Base-by-base conservation (phyloP, 2,888 invertebrate genomes). In the Aricia artaxerxes region DNA sequence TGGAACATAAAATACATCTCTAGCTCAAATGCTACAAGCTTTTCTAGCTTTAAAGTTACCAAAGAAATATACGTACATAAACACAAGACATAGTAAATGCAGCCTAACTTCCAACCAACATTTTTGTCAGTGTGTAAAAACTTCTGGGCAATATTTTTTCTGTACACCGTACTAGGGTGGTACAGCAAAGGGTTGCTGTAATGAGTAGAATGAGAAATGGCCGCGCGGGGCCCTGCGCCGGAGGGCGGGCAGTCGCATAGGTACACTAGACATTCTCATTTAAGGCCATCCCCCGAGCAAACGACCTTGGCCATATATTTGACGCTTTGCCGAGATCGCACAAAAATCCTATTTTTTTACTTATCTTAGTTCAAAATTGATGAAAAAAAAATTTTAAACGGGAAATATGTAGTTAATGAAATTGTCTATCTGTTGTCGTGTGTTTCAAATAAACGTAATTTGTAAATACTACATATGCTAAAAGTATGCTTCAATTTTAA, bases 131-230 rank as follows among this genome's bases (percentile, higher is more conserved):
- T 60, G 6, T n/a, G 6, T 9, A 24, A 11, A 64, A 24, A 31
- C 7, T 5, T 49, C 9, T 61, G 61, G 11, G 35, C 11, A 77
- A 86, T 44, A 77, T 53, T n/a, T 13, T 80, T 83, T 84, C 69
- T 88, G 87, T 85, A 57, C 77, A 80, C 90, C 9, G 76, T 89
- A 88, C 86, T 82, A 84, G 90, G 91, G 90, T 89, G 87, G 85
- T 86, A 88, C 88, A 86, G 91, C 89, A 93, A 93, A 93, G 93
- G 93, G 93, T 93, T 93, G 92, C 90, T 88, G 86, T 88, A 88
- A 88, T 89, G 88, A 88, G 88, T 83, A 86, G 85, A 88, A 92
- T 93, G 93, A 93, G 92, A 93, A 92, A 93, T 93, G 89, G 92
- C 89, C 85, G 80, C 86, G 85, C 82, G 82, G 86, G 87, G 24